Conservation (phyloP, 2,888 invertebrate genomes). For the Sinhomidia bicolor region DNA sequence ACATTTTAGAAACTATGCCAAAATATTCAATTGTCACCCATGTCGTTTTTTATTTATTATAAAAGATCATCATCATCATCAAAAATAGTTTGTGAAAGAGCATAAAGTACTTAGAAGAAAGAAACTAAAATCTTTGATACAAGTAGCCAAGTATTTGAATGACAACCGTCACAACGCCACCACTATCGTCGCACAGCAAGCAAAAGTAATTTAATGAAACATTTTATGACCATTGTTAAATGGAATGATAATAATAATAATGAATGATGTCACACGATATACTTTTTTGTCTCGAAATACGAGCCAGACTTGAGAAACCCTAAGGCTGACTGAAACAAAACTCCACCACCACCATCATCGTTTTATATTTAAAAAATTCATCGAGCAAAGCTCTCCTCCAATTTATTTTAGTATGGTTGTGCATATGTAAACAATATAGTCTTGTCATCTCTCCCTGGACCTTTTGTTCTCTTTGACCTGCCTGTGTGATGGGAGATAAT, state of each 20-base stretch:
- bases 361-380: neutral
- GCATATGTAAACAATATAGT: conserved; percentile 16
- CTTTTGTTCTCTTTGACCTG: conserved; percentile 3
- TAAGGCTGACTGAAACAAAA: neutral
- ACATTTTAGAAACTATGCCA: conserved; percentile 6
- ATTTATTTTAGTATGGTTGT: conserved; percentile 26
- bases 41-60: neutral
- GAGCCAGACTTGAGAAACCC: no score
- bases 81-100: no score
- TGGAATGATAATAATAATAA: no score
- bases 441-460: conserved; percentile 27
- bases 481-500: conserved; percentile 43
- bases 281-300: no score
- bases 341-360: neutral
- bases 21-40: conserved; percentile 40
- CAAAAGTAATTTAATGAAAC: neutral
- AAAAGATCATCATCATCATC: no score
- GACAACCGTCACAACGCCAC: neutral
- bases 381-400: conserved; percentile 34
- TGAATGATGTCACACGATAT: no score
- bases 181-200: neutral
- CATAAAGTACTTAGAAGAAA: no score
- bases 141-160: no score
- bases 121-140: no score
- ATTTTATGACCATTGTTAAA: neutral